phyloP scores from a whole-genome alignment of 2,797 vertebrate species.

The Lutjanus argentimaculatus region DNA sequence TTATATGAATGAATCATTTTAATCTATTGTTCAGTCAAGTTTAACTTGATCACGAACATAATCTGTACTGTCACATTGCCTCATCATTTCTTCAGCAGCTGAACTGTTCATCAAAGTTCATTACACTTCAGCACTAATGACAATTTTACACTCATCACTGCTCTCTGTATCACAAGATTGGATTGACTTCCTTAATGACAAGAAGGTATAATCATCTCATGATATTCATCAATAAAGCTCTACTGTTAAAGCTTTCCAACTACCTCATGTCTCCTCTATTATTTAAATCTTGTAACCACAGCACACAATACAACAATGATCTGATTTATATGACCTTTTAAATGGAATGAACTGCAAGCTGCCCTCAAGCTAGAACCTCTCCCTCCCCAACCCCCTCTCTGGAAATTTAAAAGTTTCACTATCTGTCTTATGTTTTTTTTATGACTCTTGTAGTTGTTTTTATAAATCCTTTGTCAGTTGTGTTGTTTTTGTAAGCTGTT shows the following conservation, averaged over 20 bases:
- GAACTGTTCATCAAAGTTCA: background rate
- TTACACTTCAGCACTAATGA: background rate
- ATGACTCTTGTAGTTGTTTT: background rate
- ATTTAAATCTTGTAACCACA: background rate
- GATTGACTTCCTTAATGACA: background rate
- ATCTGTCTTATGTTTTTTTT: background rate
- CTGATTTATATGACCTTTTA: background rate
- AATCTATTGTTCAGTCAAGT: background rate
- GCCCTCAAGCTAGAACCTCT: background rate
- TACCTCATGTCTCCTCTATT: background rate
- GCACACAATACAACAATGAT: background rate
- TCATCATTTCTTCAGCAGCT: background rate
- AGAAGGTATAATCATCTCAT: background rate
- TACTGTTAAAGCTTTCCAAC: background rate
- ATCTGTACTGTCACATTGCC: background rate
- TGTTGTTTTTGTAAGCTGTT: background rate
- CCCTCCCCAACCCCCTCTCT: too few relatives aligned
- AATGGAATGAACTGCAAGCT: background rate
- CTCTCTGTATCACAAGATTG: background rate
- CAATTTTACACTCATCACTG: background rate
- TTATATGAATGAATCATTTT: too few relatives aligned
- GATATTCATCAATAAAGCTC: background rate
- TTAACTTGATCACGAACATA: background rate
- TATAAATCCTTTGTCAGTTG: background rate
- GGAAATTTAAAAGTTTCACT: constrained; percentile 1